Conservation (phyloP, 2,888 invertebrate genomes). For the Eurytoma adleriae region DNA sequence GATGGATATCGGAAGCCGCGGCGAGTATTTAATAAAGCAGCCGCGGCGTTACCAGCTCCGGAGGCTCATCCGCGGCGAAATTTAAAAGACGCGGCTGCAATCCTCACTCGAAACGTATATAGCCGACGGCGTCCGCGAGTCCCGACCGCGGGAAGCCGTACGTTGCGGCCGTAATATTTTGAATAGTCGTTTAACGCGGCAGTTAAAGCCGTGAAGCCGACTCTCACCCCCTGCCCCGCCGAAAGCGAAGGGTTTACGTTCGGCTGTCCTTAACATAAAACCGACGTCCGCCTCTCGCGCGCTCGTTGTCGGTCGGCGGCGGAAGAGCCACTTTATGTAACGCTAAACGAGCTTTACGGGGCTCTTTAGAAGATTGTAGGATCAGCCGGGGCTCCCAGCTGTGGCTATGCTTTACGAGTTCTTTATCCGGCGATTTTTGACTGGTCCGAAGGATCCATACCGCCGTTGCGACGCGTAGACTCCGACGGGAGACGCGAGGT, state of each 20-base stretch:
- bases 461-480: neutral
- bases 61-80: neutral
- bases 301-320: neutral
- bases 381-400: slow-evolving; percentile 45
- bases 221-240: neutral
- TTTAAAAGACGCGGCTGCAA: neutral
- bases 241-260: slow-evolving; percentile 38
- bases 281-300: neutral
- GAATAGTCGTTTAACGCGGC: slow-evolving; percentile 47
- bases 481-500: neutral
- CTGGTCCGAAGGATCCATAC: slow-evolving; percentile 5
- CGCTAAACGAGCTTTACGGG: slow-evolving; percentile 63
- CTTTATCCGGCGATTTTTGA: slow-evolving; percentile 43
- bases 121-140: neutral
- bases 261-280: slow-evolving; percentile 46
- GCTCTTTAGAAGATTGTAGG: slow-evolving; percentile 56
- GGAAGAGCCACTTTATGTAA: slow-evolving; percentile 57
- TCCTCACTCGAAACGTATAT: neutral
- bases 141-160: neutral
- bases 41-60: too few species aligned
- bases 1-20: too few species aligned
- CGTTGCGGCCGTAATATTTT: slow-evolving; percentile 21
- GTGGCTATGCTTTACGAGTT: slow-evolving; percentile 33
- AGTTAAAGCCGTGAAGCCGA: slow-evolving; percentile 40
- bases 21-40: too few species aligned